Evolutionary conservation across 1,140 invertebrate species (phyloP), one percentile per base, ranked within the genome.

Genomic region (Eufriesea mexicana): DNA sequence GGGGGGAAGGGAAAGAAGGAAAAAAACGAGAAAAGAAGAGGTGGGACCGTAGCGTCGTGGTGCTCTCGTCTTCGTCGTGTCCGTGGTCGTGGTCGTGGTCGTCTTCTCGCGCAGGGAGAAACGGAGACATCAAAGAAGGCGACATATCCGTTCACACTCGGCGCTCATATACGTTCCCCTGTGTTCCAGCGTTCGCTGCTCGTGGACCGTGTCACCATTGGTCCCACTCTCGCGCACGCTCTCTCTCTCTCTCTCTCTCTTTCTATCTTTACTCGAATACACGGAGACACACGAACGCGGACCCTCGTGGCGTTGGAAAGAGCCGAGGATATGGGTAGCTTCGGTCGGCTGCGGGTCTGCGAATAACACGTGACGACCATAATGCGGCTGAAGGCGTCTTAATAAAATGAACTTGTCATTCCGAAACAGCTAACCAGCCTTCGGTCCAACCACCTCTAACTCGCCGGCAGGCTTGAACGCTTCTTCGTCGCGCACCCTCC

Each of bases 401-500:
- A 92, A 92, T 93, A 92, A 93, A 93, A 93, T 91, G 90, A 93
- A 93, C 92, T 93, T 93, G 92, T 93, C 92, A 92, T 91, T 92
- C 85, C 83, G 88, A 90, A 90, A 91, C 88, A 89, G 86, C 88
- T 90, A 91, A 91, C 85, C 86, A 90, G 89, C 79, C 85, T 88
- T 88, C 86, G 86, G 87, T 84, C 82, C 79, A 79, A 79, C 84
- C 84, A 79, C 77, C 86, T 89, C 86, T 83, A 81, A 84, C 86
- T 59, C 76, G 86, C 84, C 89, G 79, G n/a, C 86, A 83, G 75
- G 77, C 84, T 86, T 59, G 72, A 51, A 64, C 78, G 75, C 66
- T 71, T 84, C 79, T 57, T 66, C 35, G 35, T 70, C 47, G n/a
- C 55, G 67, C 79, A 49, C 68, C 81, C 79, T 85, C 70, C 66